Evolutionary conservation across 1,140 invertebrate genomes (phyloP), one percentile per base, ranked within the genome.

Genomic region (Parapsyche elsis): DNA sequence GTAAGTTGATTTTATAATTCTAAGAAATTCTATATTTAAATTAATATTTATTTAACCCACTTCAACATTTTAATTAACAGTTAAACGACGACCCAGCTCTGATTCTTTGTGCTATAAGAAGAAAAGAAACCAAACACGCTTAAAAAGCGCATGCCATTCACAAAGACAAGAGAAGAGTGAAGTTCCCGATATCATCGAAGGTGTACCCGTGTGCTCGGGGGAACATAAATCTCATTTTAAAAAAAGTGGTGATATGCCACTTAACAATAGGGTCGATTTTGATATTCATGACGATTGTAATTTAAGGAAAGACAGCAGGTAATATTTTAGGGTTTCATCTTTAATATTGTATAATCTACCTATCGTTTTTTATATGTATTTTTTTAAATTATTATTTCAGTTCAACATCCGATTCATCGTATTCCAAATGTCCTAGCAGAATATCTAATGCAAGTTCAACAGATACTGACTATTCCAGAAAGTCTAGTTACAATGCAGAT

Each of bases 161-260:
- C 86, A 85, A 76, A 86, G 87, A 76, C 83, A 88, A 67, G 88
- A 90, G 74, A 89, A 89, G 81, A 89, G 84, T 26, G 88, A 89
- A 83, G 88, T 89, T 24, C 88, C 88, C 10, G 88, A 90, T 67
- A 90, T 90, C 9, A 90, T 90, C 38, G 88, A 90, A 78, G 88
- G 88, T 9, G 88, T 90, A 5, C 88, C 88, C 0, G 88, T 88
- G 5, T 89, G 88, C 76, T 86, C 87, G 0, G 85, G 84, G n/a
- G 85, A 87, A 38, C 85, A 87, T 76, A 81, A 82, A 9, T 79
- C 84, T 12, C 84, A 83, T 30, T 80, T 79, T 16, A 85, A 84
- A 73, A 84, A 84, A 19, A 78, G 75, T n/a, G 74, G 74, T 23
- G 75, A 79, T 16, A 12, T 45, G 7, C 77, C 67, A 7, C 57